Evolutionary conservation across 2,888 invertebrate genomes (phyloP).

Genomic region (Drosophila anomelani): DNA sequence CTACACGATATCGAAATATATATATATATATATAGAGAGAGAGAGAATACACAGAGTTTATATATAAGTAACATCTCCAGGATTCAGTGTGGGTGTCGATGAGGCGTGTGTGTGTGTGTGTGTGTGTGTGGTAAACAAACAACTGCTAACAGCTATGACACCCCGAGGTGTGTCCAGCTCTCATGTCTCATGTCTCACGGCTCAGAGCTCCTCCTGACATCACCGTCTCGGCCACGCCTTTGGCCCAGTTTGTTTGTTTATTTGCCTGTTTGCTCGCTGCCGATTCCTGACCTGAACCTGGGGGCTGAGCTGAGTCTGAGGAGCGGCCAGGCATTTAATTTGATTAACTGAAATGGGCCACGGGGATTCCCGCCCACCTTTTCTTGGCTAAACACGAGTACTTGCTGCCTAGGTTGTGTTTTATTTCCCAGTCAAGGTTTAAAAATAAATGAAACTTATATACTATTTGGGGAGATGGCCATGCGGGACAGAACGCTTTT

Average conservation of each 20-base stretch:
- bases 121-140: slow-evolving; percentile 59
- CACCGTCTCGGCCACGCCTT: slow-evolving; percentile 70
- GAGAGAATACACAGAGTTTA: slow-evolving; percentile 40
- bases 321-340: slow-evolving; percentile 81
- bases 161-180: slow-evolving; percentile 71
- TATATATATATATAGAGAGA: slow-evolving; percentile 50
- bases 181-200: slow-evolving; percentile 24
- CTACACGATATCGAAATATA: slow-evolving; percentile 71
- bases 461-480: not conserved
- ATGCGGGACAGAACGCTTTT: slow-evolving; percentile 6
- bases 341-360: slow-evolving; percentile 76
- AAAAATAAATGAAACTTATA: slow-evolving; percentile 5
- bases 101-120: slow-evolving; percentile 18
- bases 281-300: slow-evolving; percentile 1
- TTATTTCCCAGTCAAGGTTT: slow-evolving; percentile 53
- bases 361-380: slow-evolving; percentile 2
- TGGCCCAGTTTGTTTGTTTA: slow-evolving; percentile 45
- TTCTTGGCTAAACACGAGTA: slow-evolving; percentile 39
- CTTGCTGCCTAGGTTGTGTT: slow-evolving; percentile 75
- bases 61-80: slow-evolving; percentile 24
- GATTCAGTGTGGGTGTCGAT: slow-evolving; percentile 2
- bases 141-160: slow-evolving; percentile 69
- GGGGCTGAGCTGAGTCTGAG: slow-evolving; percentile 24
- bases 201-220: slow-evolving; percentile 60
- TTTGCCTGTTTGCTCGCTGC: slow-evolving; percentile 17